Base-by-base conservation (phyloP, 2,888 invertebrate genomes). In the Atethmia centrago region DNA sequence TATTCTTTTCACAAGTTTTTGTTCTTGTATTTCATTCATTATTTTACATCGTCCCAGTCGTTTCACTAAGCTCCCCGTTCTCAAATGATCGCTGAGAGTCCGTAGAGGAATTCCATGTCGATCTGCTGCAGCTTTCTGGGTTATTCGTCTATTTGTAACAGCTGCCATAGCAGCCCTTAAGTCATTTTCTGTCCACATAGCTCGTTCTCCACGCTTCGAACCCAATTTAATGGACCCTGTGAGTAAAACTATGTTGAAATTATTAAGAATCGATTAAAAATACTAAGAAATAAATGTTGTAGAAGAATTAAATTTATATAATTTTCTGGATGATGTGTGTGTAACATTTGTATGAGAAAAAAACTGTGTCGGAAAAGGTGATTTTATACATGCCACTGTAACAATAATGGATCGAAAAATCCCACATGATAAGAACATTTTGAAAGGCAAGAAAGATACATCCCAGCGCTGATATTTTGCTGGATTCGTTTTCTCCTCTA, bases 71-170 rank as follows among this genome's bases (percentile, higher is more conserved):
- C 36, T 40, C 0, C 67, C 64, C 3, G 19, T 64, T 61, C 16
- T 72, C 7, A 78, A 47, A 49, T 73, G 77, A 36, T 53, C 14
- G 14, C 10, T 7, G 10, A 78, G 40, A 8, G 78, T 77, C 25
- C n/a, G n/a, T 42, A 31, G 31, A n/a, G 78, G 77, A n/a, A 78
- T 72, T 4, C 58, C 40, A 59, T 72, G 53, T 5, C 12, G n/a
- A 3, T 21, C 9, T 67, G 72, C 51, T 16, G 73, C 78, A 28
- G 47, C 25, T 31, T 7, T n/a, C 5, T 47, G 42, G 8, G 77
- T 25, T 21, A 77, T 8, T 10, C 53, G 2, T 16, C 55, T 16
- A 45, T n/a, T 31, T n/a, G 4, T 40, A 12, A 42, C 40, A 51
- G 67, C 76, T 45, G 25, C 14, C 62, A 74, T 40, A 21, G 74